Percentiles rank a stretch among this genome's conserved stretches.
These are phyloP conservation scores for Arbacia lixula DNA, from an alignment of 53 echinoderm and acorn worm species.

Conservation along the genomic window DNA sequence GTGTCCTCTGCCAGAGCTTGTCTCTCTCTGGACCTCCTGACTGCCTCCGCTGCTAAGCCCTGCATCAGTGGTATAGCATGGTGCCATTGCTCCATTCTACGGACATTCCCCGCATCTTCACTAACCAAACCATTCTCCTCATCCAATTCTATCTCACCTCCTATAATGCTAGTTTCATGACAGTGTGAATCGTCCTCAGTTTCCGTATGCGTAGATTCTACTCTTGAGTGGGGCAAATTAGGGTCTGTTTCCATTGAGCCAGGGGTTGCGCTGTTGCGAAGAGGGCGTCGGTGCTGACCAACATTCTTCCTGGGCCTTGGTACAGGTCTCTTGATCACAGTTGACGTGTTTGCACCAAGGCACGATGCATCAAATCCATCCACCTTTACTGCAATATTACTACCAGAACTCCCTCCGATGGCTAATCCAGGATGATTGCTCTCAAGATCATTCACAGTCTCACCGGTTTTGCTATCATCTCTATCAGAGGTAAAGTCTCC, in stretches of 20 bases:
- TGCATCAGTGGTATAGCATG: constrained; percentile 31
- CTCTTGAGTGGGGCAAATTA: neutral
- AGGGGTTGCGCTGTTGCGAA: too few species aligned
- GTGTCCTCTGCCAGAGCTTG: constrained; percentile 10
- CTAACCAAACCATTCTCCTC: neutral
- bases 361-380: constrained; percentile 3
- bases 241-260: too few species aligned
- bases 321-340: neutral
- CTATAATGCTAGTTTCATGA: too few species aligned
- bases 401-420: too few species aligned
- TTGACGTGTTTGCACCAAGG: neutral
- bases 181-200: neutral
- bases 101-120: neutral
- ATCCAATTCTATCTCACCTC: neutral
- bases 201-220: neutral
- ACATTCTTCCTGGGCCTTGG: constrained; percentile 28
- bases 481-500: too few species aligned
- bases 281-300: neutral
- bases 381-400: neutral
- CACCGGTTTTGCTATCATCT: too few species aligned
- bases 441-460: too few species aligned
- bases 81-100: neutral
- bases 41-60: constrained; percentile 37
- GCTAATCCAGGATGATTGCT: too few species aligned
- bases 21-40: constrained; percentile 33